Base-by-base conservation (phyloP, 2,888 invertebrate genomes). In the Erpobdella octoculata region DNA sequence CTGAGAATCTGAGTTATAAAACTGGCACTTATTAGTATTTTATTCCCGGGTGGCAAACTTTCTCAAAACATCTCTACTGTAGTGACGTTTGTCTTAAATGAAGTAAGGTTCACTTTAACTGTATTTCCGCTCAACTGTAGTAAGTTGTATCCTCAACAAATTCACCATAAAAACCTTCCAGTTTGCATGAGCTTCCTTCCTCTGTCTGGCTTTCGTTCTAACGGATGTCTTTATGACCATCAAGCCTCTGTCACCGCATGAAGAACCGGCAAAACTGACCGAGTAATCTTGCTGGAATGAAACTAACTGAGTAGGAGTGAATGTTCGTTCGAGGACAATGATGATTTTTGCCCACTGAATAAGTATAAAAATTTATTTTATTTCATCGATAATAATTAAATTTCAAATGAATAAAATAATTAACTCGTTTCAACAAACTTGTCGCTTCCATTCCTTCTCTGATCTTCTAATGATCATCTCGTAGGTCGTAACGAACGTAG, bases 401-500 rank as follows among this genome's bases (percentile, higher is more conserved):
- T 18, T 8, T 21, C 59, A 12, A 58, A 58, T 21, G 5, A 21
- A n/a, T n/a, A 5, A 65, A 33, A 65, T 37, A 21, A 28, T 28
- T 31, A 25, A 5, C 28, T 41, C 35, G 2, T 46, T 25, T 58
- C 37, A 69, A 69, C 38, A 2, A 25, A 82, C 83, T 80, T 83
- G 83, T 77, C 80, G 79, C 72, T 95, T 91, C 92, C 93, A 98
- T 82, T 98, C 97, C 84, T 97, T 97, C 84, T 97, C 97, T 41
- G 96, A 96, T 81, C 95, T 93, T 81, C 93, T 92, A 78, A 96
- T 98, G 73, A 98, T 94, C 78, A 92, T 92, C 0, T 94, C 93
- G 82, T 98, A 98, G 0, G 98, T 98, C 84, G 97, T 97, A 41
- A 97, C 97, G 97, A 98, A 98, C 97, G 97, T 98, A 75, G 98